phyloP scores from a whole-genome alignment of 2,797 vertebrate genomes.

The Danio kyathit region DNA sequence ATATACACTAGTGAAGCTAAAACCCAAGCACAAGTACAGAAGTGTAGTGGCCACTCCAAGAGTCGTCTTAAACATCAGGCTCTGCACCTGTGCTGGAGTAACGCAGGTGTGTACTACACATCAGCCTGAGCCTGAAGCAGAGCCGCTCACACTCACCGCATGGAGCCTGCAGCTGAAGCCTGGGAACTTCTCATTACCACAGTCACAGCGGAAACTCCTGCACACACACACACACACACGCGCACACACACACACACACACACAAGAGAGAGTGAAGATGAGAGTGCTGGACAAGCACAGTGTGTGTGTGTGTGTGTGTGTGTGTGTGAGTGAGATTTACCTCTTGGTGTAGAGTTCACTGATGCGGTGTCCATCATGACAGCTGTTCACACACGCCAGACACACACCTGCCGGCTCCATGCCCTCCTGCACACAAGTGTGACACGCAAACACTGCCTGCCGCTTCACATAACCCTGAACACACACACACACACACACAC shows the following conservation, averaged over 20 bases:
- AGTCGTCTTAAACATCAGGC: too few species aligned
- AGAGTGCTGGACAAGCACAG: too few species aligned
- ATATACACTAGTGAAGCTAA: too few species aligned
- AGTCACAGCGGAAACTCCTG: slow-evolving; percentile 87
- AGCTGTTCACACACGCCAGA: slow-evolving; percentile 92
- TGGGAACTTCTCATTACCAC: slow-evolving; percentile 92
- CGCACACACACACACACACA: too few species aligned
- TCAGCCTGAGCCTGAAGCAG: too few species aligned
- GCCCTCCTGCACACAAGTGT: slow-evolving; percentile 86
- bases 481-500: background rate
- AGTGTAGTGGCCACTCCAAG: too few species aligned
- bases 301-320: too few species aligned
- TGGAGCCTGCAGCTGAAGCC: slow-evolving; percentile 88
- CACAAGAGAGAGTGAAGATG: too few species aligned
- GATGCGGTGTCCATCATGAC: slow-evolving; percentile 91
- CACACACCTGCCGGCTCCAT: slow-evolving; percentile 89
- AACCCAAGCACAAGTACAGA: too few species aligned
- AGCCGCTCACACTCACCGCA: slow-evolving; percentile 79
- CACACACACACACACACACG: background rate
- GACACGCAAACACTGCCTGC: slow-evolving; percentile 92
- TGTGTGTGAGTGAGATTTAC: slow-evolving; percentile 65
- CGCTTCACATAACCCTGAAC: slow-evolving; percentile 90
- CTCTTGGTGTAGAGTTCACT: slow-evolving; percentile 96
- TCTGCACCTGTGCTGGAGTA: too few species aligned
- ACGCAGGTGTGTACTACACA: too few species aligned